These are phyloP conservation scores for Nannoperca australis DNA, from an alignment of 2,797 vertebrate genomes.

Conservation along the genomic window DNA sequence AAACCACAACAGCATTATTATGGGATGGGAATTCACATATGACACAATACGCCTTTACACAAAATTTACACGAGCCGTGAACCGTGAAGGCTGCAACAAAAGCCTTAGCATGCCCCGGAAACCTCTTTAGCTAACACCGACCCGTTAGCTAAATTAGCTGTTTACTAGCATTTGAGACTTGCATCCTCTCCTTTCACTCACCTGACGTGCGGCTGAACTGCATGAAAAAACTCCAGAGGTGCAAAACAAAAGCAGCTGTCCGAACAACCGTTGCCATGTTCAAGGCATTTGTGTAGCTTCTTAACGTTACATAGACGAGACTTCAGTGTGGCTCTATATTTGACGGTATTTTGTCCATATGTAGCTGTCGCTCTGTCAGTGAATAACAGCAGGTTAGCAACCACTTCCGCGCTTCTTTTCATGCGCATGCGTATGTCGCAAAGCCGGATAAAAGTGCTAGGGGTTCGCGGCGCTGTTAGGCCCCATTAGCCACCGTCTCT, in stretches of 20 bases:
- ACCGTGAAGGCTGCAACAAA: neutral
- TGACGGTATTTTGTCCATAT: neutral
- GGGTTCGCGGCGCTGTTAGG: neutral
- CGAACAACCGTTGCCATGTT: conserved; percentile 48
- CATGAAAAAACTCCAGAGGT: conserved; percentile 55
- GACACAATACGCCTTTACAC: neutral
- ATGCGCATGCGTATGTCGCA: conserved; percentile 37
- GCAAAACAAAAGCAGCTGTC: conserved; percentile 21
- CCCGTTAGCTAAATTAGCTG: conserved; percentile 14
- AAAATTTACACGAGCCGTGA: neutral
- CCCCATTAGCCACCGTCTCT: neutral
- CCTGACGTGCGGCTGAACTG: conserved; percentile 59
- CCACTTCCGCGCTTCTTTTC: conserved; percentile 1
- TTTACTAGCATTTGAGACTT: neutral
- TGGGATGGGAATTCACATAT: neutral
- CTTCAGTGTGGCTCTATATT: neutral
- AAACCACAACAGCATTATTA: neutral
- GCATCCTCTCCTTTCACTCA: conserved; percentile 41
- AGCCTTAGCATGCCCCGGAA: no score
- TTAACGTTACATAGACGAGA: neutral
- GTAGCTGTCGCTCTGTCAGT: neutral
- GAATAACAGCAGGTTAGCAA: conserved; percentile 8
- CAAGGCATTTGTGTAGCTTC: conserved; percentile 27
- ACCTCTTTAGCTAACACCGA: neutral
- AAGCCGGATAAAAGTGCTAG: neutral